Base-by-base conservation (phyloP, 2,797 vertebrate genomes). In the Myiotriccus ornatus region DNA sequence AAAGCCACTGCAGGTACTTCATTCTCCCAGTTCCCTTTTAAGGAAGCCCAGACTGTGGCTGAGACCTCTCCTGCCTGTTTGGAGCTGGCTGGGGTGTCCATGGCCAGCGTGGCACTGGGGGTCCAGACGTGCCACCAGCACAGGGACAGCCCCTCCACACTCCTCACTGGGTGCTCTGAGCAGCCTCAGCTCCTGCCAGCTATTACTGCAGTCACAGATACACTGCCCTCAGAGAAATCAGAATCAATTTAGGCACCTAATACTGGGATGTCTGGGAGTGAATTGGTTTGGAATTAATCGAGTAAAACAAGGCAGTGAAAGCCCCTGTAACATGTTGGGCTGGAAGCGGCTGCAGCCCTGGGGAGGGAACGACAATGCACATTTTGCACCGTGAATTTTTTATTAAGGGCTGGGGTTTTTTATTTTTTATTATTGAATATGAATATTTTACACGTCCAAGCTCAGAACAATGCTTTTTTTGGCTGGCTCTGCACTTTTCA, bases 391-490 rank as follows among this genome's bases (percentile, higher is more conserved):
- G 39, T 94, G 95, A 92, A 95, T 95, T 87, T 96, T 97, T 96
- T 93, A 96, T 95, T 89, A 95, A 91, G 71, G 83, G 65, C 76
- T 56, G 21, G 7, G 4, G 1, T 25, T 91, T 39, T 27, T 49
- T 52, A 23, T 76, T 70, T 96, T 90, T 94, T 87, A 73, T 96
- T 94, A 95, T 70, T 55, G 89, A 90, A 94, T 95, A 96, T 95
- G 87, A 91, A 95, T 93, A 96, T 97, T 97, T 97, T 97, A 97
- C 97, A 96, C 85, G 39, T 96, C 87, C 62, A 27, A 96, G 96
- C 74, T 91, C 93, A 59, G 90, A 96, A 92, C 90, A 85, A 96
- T 96, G 97, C 97, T 98, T 97, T 94, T 97, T 97, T 98, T 97
- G 97, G 97, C 98, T 95, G 96, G 86, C 88, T 89, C 35, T 64